Evolutionary conservation across 1,140 invertebrate species (phyloP), one percentile per base, ranked within the genome.

Genomic region (Drosophila nannoptera): DNA sequence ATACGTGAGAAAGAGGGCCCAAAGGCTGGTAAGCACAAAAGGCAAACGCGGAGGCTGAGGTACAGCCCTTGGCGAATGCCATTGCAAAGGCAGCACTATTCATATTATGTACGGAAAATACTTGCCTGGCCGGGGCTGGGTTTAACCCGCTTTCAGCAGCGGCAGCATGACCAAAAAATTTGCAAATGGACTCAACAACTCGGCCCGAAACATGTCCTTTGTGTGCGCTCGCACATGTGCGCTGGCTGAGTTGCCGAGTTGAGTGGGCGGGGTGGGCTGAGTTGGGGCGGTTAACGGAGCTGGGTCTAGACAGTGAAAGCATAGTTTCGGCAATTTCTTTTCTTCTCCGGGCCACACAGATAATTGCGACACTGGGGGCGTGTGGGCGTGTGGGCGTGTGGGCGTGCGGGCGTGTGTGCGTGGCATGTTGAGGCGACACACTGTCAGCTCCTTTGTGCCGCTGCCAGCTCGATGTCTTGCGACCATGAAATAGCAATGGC

Each of bases 211-310:
- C 78, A 76, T 83, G 80, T 78, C 78, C 80, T 78, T 83, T 83
- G 80, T 83, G 80, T 83, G 80, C 76, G 80, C 76, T 76, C 80
- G 76, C 80, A 84, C 80, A 84, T 74, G 80, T 80, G 63, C 60
- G 64, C 40, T 43, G 62, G 16, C 46, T 66, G 62, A 60, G 54
- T 42, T 66, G 60, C 48, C 42, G 48, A 45, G 56, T 59, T 69
- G 60, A 42, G 11, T 61, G 56, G 33, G 48, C 29, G 14, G 31
- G 33, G 35, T 29, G 12, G n/a, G 35, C 11, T 16, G 16, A 7
- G 14, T 7, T n/a, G 49, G 31, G 7, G 31, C 40, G 7, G 7
- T 31, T 48, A 63, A 35, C 40, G 33, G 40, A 56, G 54, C 33
- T 33, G 40, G 54, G 40, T 45, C 54, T 56, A 40, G 35, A 40